Evolutionary conservation across 2,888 invertebrate genomes (phyloP).

Genomic region (Alitta virens): DNA sequence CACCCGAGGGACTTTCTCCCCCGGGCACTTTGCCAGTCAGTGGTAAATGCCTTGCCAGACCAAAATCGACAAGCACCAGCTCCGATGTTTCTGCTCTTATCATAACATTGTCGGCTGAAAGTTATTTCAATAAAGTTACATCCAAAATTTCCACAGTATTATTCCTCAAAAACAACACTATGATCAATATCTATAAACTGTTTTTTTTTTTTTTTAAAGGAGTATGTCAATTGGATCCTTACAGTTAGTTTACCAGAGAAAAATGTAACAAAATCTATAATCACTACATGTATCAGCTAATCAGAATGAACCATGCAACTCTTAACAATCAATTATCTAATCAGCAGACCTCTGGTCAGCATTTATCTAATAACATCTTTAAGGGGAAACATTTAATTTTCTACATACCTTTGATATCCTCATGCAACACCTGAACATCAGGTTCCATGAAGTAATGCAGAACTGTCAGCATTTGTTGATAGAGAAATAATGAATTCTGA

Average conservation of each 20-base stretch:
- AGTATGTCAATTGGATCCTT: not conserved
- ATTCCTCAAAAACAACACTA: not conserved
- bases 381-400: no score
- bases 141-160: not conserved
- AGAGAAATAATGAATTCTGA: slow-evolving; percentile 35
- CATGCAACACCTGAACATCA: slow-evolving; percentile 38
- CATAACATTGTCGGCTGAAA: slow-evolving; percentile 48
- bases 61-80: slow-evolving; percentile 48
- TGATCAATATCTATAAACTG: not conserved
- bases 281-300: not conserved
- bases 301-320: no score
- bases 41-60: slow-evolving; percentile 35
- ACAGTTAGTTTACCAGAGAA: not conserved
- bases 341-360: no score
- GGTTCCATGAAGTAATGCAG: slow-evolving; percentile 39
- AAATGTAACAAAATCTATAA: not conserved
- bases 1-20: slow-evolving; percentile 37
- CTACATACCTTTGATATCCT: slow-evolving; percentile 48
- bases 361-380: no score
- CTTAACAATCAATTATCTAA: no score
- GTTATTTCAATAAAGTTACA: not conserved
- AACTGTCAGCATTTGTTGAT: slow-evolving; percentile 40
- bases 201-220: not conserved
- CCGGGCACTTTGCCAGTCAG: slow-evolving; percentile 24
- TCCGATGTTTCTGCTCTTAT: slow-evolving; percentile 29